These are phyloP conservation scores for Lycocorax pyrrhopterus DNA, from an alignment of 2,113 vertebrate species.

Conservation along the genomic window DNA sequence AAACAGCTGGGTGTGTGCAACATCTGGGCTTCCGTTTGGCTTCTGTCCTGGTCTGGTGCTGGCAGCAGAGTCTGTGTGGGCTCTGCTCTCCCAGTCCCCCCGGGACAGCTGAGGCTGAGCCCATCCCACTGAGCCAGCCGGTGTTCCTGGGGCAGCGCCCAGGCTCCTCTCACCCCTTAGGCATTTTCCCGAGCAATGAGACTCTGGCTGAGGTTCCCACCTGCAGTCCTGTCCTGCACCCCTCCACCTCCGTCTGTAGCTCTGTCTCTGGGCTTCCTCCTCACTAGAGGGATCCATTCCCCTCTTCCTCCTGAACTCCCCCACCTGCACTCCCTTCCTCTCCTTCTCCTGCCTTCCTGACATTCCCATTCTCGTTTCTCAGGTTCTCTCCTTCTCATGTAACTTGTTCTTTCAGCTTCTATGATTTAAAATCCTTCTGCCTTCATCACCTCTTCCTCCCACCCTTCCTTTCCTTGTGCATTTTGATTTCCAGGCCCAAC, in stretches of 20 bases:
- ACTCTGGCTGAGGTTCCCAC: neutral
- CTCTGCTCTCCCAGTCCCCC: rapidly evolving
- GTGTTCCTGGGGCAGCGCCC: neutral
- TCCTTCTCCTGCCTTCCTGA: neutral
- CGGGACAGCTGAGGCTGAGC: rapidly evolving
- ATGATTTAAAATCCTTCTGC: neutral
- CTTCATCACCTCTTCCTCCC: neutral
- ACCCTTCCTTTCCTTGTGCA: neutral
- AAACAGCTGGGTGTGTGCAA: neutral
- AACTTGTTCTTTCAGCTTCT: neutral
- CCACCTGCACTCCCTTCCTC: neutral
- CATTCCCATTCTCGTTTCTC: neutral
- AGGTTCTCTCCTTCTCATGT: neutral
- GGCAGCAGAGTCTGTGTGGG: rapidly evolving
- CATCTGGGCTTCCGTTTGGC: neutral
- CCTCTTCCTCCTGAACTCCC: neutral
- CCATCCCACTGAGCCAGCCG: neutral
- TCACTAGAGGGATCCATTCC: neutral
- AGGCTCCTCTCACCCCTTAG: neutral
- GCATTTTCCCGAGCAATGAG: rapidly evolving
- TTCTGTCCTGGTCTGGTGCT: neutral
- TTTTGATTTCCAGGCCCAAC: neutral
- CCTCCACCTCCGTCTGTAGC: neutral
- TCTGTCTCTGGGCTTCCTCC: neutral
- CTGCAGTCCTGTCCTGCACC: neutral